Evolutionary conservation across 1,140 invertebrate species (phyloP).

Genomic region (Macrobrachium nipponense): DNA sequence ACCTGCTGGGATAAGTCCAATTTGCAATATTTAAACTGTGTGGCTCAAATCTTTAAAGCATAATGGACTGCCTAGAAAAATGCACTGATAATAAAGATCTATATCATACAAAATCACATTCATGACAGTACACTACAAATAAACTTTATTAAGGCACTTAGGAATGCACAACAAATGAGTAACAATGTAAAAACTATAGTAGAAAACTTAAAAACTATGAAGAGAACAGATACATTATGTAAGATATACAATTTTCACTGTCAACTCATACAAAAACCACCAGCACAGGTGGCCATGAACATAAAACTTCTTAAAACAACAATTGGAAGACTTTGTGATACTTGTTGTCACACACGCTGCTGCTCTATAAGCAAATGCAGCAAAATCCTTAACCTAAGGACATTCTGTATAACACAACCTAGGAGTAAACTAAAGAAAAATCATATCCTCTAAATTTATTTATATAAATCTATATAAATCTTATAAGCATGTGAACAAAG

Average conservation of each 20-base stretch:
- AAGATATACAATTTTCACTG: slow-evolving; percentile 45
- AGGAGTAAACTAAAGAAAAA: slow-evolving; percentile 33
- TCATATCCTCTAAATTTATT: slow-evolving; percentile 12
- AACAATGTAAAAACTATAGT: slow-evolving; percentile 32
- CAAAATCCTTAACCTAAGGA: slow-evolving; percentile 55
- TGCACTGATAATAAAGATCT: too few relatives aligned
- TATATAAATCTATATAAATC: neutral
- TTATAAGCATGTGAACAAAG: too few relatives aligned
- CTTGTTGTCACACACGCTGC: slow-evolving; percentile 55
- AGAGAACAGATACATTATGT: slow-evolving; percentile 40
- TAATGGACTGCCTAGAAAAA: too few relatives aligned
- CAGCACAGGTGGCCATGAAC: slow-evolving; percentile 6
- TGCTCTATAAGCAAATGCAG: slow-evolving; percentile 26
- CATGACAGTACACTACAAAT: slow-evolving; percentile 24
- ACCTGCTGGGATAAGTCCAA: too few relatives aligned
- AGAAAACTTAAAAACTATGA: slow-evolving; percentile 55
- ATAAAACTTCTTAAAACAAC: slow-evolving; percentile 56
- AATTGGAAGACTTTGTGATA: slow-evolving; percentile 61
- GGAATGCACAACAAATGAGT: slow-evolving; percentile 46
- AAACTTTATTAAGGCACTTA: slow-evolving; percentile 50
- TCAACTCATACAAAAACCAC: slow-evolving; percentile 25
- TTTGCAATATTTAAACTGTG: too few relatives aligned
- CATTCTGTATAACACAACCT: slow-evolving; percentile 34
- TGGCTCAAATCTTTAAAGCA: too few relatives aligned
- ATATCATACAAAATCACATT: neutral